These are phyloP conservation scores for Triplophysa tibetana DNA, from an alignment of 2,113 vertebrate genomes.

Conservation along the genomic window DNA sequence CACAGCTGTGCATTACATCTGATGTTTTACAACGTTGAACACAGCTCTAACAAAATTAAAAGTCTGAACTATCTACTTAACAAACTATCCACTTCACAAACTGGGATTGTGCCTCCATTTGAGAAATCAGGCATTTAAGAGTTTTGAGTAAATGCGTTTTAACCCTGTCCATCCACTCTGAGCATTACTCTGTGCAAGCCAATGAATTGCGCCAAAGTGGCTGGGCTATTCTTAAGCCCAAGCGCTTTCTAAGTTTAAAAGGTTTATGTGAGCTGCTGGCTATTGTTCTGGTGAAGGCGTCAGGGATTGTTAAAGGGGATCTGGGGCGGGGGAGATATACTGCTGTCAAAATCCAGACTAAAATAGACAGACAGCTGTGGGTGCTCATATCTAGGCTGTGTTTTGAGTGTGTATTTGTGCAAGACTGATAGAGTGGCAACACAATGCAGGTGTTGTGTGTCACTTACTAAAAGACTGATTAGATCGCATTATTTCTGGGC, in stretches of 20 bases:
- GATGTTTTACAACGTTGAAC: neutral
- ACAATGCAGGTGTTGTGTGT: conserved; percentile 28
- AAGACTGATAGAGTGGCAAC: conserved; percentile 38
- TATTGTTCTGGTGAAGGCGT: conserved; percentile 62
- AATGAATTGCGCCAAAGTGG: conserved; percentile 48
- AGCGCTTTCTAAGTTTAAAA: conserved; percentile 52
- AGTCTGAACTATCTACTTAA: neutral
- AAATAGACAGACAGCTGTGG: conserved; percentile 67
- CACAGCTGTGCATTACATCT: neutral
- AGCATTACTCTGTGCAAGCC: conserved; percentile 52
- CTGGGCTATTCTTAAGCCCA: conserved; percentile 48
- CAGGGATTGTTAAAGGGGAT: conserved; percentile 43
- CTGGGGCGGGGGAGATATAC: conserved; percentile 48
- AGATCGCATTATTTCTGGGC: conserved; percentile 42
- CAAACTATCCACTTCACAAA: neutral
- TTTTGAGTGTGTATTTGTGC: conserved; percentile 36
- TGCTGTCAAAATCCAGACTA: conserved; percentile 53
- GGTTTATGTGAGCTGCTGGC: conserved; percentile 56
- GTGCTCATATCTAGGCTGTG: conserved; percentile 56
- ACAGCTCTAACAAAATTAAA: neutral
- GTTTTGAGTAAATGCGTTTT: conserved; percentile 40
- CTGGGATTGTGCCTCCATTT: neutral
- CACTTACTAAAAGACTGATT: conserved; percentile 57
- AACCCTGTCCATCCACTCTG: conserved; percentile 44
- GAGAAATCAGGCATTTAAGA: neutral